A percentile compares a stretch with the other conserved stretches of the same genome.
phyloP scores from a whole-genome alignment of 2,888 invertebrate species.

The Plagodis dolabraria region DNA sequence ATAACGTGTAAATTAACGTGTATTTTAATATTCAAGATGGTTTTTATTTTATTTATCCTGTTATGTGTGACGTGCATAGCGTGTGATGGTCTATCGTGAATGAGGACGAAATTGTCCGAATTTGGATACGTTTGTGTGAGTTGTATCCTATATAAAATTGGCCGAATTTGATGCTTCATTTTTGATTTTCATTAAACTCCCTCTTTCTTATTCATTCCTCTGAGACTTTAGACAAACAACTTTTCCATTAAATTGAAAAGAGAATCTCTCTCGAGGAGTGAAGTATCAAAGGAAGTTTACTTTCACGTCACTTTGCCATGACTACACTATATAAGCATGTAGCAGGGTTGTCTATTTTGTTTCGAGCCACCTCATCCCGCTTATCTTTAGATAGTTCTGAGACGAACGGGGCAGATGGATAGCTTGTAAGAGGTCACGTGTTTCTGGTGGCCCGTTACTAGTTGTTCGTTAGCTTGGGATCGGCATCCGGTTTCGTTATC shows the following conservation, averaged over 20 bases:
- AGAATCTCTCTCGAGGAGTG: slow-evolving; percentile 48
- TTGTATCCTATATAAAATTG: too few relatives aligned
- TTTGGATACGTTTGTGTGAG: too few relatives aligned
- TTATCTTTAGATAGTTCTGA: slow-evolving; percentile 23
- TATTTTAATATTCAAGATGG: too few relatives aligned
- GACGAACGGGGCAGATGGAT: slow-evolving; percentile 31
- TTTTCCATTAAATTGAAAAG: slow-evolving; percentile 50
- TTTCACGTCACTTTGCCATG: slow-evolving; percentile 59
- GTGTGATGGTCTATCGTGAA: too few relatives aligned
- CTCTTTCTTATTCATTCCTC: too few relatives aligned
- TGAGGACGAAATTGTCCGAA: too few relatives aligned
- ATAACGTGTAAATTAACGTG: too few relatives aligned
- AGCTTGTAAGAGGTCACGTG: slow-evolving; percentile 42
- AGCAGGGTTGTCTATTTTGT: slow-evolving; percentile 43
- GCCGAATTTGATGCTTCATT: too few relatives aligned
- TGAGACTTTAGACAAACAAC: slow-evolving; percentile 43
- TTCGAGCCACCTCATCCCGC: slow-evolving; percentile 39
- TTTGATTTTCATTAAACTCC: too few relatives aligned
- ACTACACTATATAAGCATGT: slow-evolving; percentile 62
- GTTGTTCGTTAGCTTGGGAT: slow-evolving; percentile 72
- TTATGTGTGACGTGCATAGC: too few relatives aligned
- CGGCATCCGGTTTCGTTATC: slow-evolving; percentile 75
- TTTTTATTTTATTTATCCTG: too few relatives aligned
- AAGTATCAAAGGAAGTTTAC: slow-evolving; percentile 66
- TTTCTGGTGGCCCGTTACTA: slow-evolving; percentile 55